These are phyloP conservation scores for Porites australiensis DNA, from an alignment of 64 coral and sea anemone species.

Conservation along the genomic window DNA sequence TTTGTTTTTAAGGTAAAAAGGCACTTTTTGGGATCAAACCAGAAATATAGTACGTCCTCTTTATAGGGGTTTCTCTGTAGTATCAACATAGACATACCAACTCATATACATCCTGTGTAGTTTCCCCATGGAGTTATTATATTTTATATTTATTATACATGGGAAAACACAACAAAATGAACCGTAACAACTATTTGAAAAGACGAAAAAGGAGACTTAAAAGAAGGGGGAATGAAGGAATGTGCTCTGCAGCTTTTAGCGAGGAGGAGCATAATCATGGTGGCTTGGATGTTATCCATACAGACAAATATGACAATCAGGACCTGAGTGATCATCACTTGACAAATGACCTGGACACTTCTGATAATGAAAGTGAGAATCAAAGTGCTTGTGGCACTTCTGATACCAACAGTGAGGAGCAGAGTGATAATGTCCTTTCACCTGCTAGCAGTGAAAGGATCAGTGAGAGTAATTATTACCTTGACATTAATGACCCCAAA, in stretches of 20 bases:
- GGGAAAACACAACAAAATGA: slow-evolving; percentile 19
- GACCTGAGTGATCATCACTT: neutral
- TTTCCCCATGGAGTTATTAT: too few relatives aligned
- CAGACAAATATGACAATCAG: neutral
- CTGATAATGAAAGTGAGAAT: neutral
- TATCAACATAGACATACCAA: too few relatives aligned
- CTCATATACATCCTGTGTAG: too few relatives aligned
- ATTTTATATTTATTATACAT: neutral
- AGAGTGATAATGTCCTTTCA: neutral
- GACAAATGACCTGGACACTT: neutral
- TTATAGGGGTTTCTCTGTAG: too few relatives aligned
- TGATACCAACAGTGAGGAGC: neutral
- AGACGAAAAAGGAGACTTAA: slow-evolving; percentile 7
- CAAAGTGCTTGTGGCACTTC: neutral
- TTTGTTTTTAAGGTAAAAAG: too few relatives aligned
- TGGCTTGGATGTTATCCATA: slow-evolving; percentile 8
- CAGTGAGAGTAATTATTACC: neutral
- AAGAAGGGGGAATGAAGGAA: neutral
- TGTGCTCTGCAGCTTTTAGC: neutral
- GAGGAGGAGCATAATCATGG: neutral
- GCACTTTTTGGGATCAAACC: too few relatives aligned
- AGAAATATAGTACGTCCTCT: too few relatives aligned
- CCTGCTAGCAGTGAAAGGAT: neutral
- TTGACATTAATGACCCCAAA: neutral
- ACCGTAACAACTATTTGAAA: neutral